A percentile compares a stretch with the other conserved stretches of the same genome.
Evolutionary conservation across 2,888 invertebrate genomes (phyloP).

Genomic region (Drosophila multiciliata): DNA sequence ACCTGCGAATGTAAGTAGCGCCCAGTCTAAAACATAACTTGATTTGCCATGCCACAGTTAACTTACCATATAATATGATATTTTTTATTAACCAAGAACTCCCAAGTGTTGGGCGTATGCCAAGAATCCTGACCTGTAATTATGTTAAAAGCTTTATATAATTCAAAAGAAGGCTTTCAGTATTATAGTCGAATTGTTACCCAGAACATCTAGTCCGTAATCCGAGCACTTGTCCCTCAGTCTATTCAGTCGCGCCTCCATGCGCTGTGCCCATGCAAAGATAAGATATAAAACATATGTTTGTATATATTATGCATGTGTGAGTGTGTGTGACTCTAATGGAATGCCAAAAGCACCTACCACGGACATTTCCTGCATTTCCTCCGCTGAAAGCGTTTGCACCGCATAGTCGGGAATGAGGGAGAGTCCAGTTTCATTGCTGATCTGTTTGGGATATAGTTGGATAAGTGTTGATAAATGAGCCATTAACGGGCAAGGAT

Average conservation of each 20-base stretch:
- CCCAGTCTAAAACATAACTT: not conserved
- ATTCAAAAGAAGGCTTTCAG: not conserved
- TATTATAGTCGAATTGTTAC: conserved; percentile 58
- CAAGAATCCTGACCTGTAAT: conserved; percentile 84
- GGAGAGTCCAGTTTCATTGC: conserved; percentile 84
- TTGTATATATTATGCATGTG: not conserved
- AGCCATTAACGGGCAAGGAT: conserved; percentile 7
- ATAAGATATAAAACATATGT: conserved; percentile 1
- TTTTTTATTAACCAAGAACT: conserved; percentile 92
- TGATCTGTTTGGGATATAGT: conserved; percentile 70
- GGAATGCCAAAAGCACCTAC: conserved; percentile 27
- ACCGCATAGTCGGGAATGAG: conserved; percentile 84
- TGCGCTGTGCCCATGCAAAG: conserved; percentile 76
- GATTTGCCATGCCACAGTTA: not conserved
- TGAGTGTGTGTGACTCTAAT: conserved; percentile 1
- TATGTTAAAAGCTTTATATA: conserved; percentile 6
- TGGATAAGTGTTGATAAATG: conserved; percentile 11
- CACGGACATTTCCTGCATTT: conserved; percentile 83
- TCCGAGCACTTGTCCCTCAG: conserved; percentile 84
- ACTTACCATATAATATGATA: conserved; percentile 92
- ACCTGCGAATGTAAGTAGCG: conserved; percentile 85
- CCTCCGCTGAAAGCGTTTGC: conserved; percentile 83
- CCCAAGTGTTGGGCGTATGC: conserved; percentile 92
- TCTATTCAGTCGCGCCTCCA: conserved; percentile 84
- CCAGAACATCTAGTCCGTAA: conserved; percentile 83